These are phyloP conservation scores for Chionis minor DNA, from an alignment of 2,113 vertebrate species.

Conservation along the genomic window DNA sequence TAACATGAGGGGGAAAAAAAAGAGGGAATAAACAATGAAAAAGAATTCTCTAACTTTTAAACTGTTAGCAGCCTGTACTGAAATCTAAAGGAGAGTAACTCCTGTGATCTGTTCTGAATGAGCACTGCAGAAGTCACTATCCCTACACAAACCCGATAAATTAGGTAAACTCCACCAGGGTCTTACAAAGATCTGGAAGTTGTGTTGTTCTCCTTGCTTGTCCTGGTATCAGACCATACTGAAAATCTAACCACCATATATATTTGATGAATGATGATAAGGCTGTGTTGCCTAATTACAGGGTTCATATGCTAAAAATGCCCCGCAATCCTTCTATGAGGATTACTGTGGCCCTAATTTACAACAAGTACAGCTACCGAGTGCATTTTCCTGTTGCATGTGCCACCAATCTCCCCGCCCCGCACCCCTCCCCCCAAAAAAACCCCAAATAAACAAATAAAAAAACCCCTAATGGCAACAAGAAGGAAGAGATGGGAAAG, in stretches of 20 bases:
- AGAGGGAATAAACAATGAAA: neutral
- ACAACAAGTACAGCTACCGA: conserved; percentile 34
- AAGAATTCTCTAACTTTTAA: neutral
- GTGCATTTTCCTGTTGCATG: conserved; percentile 10
- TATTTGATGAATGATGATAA: neutral
- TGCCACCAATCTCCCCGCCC: neutral
- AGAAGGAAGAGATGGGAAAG: conserved; percentile 2
- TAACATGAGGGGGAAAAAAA: neutral
- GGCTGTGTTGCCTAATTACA: conserved; percentile 1
- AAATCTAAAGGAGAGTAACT: neutral
- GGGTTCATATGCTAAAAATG: conserved; percentile 31
- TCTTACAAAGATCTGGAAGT: neutral
- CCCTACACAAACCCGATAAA: neutral
- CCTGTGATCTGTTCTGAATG: neutral
- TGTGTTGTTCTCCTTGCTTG: neutral
- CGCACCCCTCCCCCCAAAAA: too few relatives aligned
- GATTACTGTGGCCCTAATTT: conserved; percentile 39
- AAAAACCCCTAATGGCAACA: neutral
- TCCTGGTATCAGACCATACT: neutral
- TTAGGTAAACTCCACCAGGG: neutral
- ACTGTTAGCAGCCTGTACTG: neutral
- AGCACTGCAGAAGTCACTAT: neutral
- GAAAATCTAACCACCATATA: neutral
- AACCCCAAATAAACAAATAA: neutral
- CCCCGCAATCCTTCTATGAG: conserved; percentile 37